Evolutionary conservation across 2,888 invertebrate species (phyloP).

Genomic region (Petrolisthes manimaculis): DNA sequence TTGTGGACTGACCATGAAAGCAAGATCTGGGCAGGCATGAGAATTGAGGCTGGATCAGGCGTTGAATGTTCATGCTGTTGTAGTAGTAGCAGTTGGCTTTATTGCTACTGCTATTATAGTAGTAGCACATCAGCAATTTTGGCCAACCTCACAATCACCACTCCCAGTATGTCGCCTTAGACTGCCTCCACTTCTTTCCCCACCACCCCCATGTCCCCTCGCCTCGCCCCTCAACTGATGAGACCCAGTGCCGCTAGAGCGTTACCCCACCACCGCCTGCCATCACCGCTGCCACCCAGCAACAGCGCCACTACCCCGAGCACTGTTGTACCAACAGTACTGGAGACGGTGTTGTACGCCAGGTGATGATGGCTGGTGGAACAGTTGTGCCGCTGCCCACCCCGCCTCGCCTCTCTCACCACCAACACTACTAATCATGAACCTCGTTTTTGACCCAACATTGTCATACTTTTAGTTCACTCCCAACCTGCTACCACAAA

Average conservation of each 20-base stretch:
- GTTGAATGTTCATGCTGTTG: not conserved
- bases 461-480: not conserved
- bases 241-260: slow-evolving; percentile 53
- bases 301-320: slow-evolving; percentile 43
- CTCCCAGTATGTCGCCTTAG: not conserved
- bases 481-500: not conserved
- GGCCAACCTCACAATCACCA: not conserved
- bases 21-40: slow-evolving; percentile 1
- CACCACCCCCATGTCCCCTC: slow-evolving; percentile 23
- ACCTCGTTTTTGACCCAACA: slow-evolving; percentile 2
- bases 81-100: slow-evolving; percentile 31
- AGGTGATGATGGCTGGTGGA: slow-evolving; percentile 41
- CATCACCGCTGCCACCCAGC: slow-evolving; percentile 30
- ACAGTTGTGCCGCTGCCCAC: slow-evolving; percentile 48
- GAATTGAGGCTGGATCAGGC: slow-evolving; percentile 32
- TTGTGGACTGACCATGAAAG: too few relatives aligned
- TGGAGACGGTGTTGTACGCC: slow-evolving; percentile 35
- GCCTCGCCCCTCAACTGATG: slow-evolving; percentile 53
- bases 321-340: slow-evolving; percentile 45
- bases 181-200: slow-evolving; percentile 23
- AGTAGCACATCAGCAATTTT: too few relatives aligned
- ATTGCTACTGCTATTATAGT: slow-evolving; percentile 25
- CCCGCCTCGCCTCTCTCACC: slow-evolving; percentile 37
- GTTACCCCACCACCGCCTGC: slow-evolving; percentile 31
- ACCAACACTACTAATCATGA: slow-evolving; percentile 22